Evolutionary conservation across 2,113 vertebrate genomes (phyloP).

Genomic region (Apus apus): DNA sequence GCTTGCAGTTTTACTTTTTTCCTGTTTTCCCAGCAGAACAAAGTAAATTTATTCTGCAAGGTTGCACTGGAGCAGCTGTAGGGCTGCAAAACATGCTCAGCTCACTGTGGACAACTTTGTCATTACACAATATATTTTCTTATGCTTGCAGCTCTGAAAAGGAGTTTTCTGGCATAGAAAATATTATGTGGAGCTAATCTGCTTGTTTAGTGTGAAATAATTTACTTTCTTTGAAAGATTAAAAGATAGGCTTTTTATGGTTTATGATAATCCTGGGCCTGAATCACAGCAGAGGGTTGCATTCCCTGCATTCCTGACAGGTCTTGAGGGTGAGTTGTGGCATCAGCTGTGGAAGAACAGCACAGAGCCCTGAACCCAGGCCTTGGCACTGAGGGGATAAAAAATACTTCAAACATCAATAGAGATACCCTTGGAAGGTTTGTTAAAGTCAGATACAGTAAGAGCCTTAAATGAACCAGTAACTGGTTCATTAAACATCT

Average conservation of each 20-base stretch:
- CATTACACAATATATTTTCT: not conserved
- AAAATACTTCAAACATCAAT: not conserved
- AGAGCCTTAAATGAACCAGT: not conserved
- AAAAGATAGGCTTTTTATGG: conserved; percentile 39
- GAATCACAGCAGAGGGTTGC: conserved; percentile 20
- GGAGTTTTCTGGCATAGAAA: not conserved
- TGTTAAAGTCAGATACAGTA: not conserved
- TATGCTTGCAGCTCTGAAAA: not conserved
- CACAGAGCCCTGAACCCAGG: not conserved
- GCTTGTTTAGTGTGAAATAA: conserved; percentile 52
- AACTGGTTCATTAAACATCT: not conserved
- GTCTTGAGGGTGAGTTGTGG: conserved; percentile 11
- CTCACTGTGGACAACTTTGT: not conserved
- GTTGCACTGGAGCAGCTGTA: not conserved
- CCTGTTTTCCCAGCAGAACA: not conserved
- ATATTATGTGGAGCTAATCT: conserved; percentile 3
- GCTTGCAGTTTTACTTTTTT: not conserved
- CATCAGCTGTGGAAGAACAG: not conserved
- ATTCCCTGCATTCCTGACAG: conserved; percentile 55
- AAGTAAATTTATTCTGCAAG: not conserved
- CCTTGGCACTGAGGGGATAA: not conserved
- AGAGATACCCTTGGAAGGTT: not conserved
- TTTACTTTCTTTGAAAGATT: conserved; percentile 47
- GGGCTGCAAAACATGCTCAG: not conserved
- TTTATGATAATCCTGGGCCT: conserved; percentile 46